These are phyloP conservation scores for Psophia crepitans DNA, from an alignment of 2,113 vertebrate genomes.

Conservation along the genomic window DNA sequence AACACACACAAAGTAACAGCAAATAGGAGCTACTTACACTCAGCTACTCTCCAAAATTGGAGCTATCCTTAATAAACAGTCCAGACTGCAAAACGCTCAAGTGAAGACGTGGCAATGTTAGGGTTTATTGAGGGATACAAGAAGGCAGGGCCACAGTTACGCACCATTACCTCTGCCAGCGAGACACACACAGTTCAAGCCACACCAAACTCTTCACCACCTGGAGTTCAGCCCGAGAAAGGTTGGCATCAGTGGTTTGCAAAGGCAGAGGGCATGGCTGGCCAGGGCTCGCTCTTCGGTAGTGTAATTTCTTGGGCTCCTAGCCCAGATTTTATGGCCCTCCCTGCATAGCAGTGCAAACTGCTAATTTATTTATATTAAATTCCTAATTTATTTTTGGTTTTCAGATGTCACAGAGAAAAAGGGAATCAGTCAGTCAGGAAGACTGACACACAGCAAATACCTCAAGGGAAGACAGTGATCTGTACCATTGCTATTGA, in stretches of 20 bases:
- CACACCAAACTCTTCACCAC: background rate
- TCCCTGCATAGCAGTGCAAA: background rate
- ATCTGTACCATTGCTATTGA: background rate
- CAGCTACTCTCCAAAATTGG: background rate
- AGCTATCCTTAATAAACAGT: background rate
- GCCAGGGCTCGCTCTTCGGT: background rate
- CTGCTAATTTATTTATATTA: slow-evolving; percentile 5
- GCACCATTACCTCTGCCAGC: background rate
- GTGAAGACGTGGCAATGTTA: background rate
- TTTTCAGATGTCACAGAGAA: background rate
- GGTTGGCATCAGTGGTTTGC: background rate
- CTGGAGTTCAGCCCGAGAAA: fast-evolving
- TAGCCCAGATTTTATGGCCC: background rate
- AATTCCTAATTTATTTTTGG: slow-evolving; percentile 11
- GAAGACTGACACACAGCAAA: slow-evolving; percentile 2
- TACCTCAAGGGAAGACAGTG: slow-evolving; percentile 6
- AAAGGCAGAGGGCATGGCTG: background rate
- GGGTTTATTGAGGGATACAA: background rate
- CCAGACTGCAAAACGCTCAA: background rate
- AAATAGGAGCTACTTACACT: background rate
- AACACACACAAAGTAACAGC: background rate
- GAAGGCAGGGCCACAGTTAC: background rate
- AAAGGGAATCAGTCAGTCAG: slow-evolving; percentile 18
- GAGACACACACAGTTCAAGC: background rate
- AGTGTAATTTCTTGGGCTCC: background rate